phyloP scores from a whole-genome alignment of 2,113 vertebrate species.

The Tyto alba region DNA sequence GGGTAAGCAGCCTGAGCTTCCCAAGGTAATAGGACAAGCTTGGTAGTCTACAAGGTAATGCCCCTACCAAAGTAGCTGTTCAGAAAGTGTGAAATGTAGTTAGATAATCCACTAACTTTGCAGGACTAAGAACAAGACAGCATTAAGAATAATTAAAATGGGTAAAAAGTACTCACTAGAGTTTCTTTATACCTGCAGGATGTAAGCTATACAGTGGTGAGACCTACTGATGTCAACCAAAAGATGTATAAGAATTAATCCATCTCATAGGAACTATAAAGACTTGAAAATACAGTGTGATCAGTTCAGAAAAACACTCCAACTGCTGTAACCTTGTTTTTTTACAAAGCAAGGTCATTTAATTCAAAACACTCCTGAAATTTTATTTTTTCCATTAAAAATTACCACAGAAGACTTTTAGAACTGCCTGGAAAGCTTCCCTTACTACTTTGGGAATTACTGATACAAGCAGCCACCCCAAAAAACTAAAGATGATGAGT shows the following conservation, averaged over 20 bases:
- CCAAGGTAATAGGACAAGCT: background rate
- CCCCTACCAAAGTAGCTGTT: background rate
- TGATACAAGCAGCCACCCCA: background rate
- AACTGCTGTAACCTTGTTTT: background rate
- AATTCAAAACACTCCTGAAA: background rate
- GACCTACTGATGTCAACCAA: background rate
- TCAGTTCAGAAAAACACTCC: background rate
- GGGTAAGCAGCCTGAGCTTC: background rate
- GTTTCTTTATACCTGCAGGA: background rate
- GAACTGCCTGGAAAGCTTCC: background rate
- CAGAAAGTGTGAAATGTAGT: background rate
- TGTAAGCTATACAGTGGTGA: background rate
- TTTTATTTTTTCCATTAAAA: background rate
- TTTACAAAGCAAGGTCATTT: background rate
- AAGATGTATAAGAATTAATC: background rate
- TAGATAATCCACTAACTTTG: background rate
- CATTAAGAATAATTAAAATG: background rate
- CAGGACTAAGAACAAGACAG: background rate
- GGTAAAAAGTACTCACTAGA: background rate
- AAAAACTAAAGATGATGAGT: background rate
- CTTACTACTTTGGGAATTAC: background rate
- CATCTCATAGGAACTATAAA: background rate
- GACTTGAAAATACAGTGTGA: background rate
- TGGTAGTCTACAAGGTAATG: background rate
- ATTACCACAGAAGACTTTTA: background rate